These are phyloP conservation scores for Eucera pruinosa DNA, from an alignment of 2,888 invertebrate genomes.

Conservation along the genomic window DNA sequence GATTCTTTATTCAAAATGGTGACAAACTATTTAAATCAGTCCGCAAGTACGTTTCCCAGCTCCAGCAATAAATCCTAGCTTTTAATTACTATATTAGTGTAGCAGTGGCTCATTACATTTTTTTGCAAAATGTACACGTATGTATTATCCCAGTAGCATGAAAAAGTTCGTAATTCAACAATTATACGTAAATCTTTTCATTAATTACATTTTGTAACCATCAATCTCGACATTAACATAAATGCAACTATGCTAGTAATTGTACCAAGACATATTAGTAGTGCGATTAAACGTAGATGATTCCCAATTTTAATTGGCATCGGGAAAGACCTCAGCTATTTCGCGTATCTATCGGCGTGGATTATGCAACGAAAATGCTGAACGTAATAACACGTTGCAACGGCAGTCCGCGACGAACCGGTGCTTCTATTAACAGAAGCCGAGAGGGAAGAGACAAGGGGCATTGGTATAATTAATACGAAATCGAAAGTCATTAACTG, in stretches of 20 bases:
- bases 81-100: too few species aligned
- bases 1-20: too few species aligned
- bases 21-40: too few species aligned
- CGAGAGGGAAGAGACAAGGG: background rate
- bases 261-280: background rate
- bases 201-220: constrained; percentile 25
- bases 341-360: constrained; percentile 18
- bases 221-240: background rate
- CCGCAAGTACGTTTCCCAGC: too few species aligned
- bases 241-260: constrained; percentile 8
- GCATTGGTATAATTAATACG: constrained; percentile 63
- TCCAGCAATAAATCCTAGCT: too few species aligned
- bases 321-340: background rate
- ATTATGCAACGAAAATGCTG: constrained; percentile 34
- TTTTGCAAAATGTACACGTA: too few species aligned
- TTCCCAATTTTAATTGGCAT: constrained; percentile 1
- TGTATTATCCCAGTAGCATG: too few species aligned
- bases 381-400: constrained; percentile 37
- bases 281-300: background rate
- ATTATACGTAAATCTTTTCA: constrained; percentile 10
- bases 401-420: background rate
- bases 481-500: constrained; percentile 70
- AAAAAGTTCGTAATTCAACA: background rate
- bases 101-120: too few species aligned
- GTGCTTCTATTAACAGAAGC: constrained; percentile 29